Percentiles rank a stretch among this genome's conserved stretches.
phyloP scores from a whole-genome alignment of 1,140 invertebrate species.

The Trissolcus basalis region DNA sequence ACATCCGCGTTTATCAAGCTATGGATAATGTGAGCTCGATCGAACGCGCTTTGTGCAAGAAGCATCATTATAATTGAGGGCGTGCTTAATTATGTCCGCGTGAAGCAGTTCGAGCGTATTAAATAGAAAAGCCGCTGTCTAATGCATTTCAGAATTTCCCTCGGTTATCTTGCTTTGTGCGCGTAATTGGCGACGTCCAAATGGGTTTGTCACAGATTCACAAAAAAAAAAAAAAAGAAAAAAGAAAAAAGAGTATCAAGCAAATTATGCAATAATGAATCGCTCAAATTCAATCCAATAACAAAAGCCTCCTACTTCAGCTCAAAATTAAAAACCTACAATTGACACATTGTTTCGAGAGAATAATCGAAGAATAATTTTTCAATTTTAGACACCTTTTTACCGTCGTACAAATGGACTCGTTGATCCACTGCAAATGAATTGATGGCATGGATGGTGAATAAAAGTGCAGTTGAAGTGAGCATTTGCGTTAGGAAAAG shows the following conservation, averaged over 20 bases:
- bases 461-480: too few relatives aligned
- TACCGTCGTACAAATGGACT: too few relatives aligned
- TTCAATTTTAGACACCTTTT: too few relatives aligned
- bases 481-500: too few relatives aligned
- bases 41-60: constrained; percentile 44
- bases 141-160: constrained; percentile 36
- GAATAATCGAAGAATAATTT: too few relatives aligned
- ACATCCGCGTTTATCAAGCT: constrained; percentile 43
- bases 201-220: constrained; percentile 21
- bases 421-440: too few relatives aligned
- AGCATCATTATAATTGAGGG: constrained; percentile 53
- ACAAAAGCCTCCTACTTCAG: too few relatives aligned
- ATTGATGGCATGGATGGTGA: too few relatives aligned
- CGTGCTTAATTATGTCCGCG: constrained; percentile 54
- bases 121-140: constrained; percentile 34
- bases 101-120: constrained; percentile 37
- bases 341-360: too few relatives aligned
- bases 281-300: not conserved
- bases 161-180: constrained; percentile 31
- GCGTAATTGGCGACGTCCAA: constrained; percentile 45
- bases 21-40: constrained; percentile 42
- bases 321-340: too few relatives aligned
- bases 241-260: constrained; percentile 5
- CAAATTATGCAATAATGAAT: constrained; percentile 11
- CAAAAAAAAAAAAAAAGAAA: constrained; percentile 34